A percentile compares a stretch with the other conserved stretches of the same genome.
phyloP scores from a whole-genome alignment of 2,797 vertebrate species.

The Danio tinwini region DNA sequence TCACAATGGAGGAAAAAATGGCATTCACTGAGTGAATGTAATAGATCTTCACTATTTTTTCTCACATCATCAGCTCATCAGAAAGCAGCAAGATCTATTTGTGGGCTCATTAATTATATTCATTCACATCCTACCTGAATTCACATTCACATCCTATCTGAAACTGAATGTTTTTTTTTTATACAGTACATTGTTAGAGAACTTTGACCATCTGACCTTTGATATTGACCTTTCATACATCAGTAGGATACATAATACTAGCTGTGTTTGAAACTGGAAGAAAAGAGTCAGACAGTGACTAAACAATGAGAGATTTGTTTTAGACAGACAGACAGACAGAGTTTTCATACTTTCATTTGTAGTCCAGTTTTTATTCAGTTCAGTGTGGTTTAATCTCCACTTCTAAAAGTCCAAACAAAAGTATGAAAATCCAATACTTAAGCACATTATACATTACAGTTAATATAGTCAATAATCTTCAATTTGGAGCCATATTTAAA shows the following conservation, averaged over 20 bases:
- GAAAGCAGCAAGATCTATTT: constrained; percentile 75
- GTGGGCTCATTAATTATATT: constrained; percentile 78
- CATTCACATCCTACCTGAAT: constrained; percentile 75
- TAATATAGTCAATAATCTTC: no score
- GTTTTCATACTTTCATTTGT: no score
- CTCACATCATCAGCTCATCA: constrained; percentile 72
- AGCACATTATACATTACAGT: no score
- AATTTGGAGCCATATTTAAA: no score
- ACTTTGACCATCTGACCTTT: background rate
- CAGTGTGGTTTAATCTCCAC: no score
- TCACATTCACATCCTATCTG: no score
- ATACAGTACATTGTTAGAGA: constrained; percentile 74
- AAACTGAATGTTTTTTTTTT: constrained; percentile 73
- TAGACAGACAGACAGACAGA: no score
- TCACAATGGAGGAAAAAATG: constrained; percentile 4
- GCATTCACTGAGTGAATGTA: constrained; percentile 63
- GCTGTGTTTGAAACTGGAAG: background rate
- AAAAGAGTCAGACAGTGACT: background rate
- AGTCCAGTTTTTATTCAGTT: no score
- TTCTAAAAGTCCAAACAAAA: no score
- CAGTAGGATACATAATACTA: background rate
- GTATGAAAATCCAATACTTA: no score
- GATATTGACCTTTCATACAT: background rate
- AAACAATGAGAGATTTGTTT: no score
- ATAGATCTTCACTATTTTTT: constrained; percentile 72